Conservation (phyloP, 2,888 invertebrate genomes). For the Sarcophaga variegata region DNA sequence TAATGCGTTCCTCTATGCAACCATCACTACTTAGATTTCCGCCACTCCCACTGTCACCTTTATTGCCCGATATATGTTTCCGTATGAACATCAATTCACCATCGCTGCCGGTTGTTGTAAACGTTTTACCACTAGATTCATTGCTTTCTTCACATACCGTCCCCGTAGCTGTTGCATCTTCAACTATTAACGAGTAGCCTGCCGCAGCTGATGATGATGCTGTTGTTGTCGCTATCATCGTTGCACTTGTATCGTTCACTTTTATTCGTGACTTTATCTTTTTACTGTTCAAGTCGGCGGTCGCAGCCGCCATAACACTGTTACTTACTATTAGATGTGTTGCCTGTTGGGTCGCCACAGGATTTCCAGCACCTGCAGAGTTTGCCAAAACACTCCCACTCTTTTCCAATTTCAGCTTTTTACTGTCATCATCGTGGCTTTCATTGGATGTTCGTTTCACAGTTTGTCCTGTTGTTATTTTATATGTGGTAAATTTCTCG, state of each 20-base stretch:
- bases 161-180: constrained; percentile 52
- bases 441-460: constrained; percentile 66
- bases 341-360: constrained; percentile 22
- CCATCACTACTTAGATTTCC: constrained; percentile 55
- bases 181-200: constrained; percentile 60
- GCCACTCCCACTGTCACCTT: constrained; percentile 24
- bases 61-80: constrained; percentile 49
- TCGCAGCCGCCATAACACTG: constrained; percentile 42
- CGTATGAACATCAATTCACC: constrained; percentile 64
- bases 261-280: constrained; percentile 59
- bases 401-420: constrained; percentile 67
- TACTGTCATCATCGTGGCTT: constrained; percentile 69
- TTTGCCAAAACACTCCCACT: constrained; percentile 64
- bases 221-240: constrained; percentile 34
- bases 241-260: constrained; percentile 49
- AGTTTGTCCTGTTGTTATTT: constrained; percentile 63
- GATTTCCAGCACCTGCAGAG: constrained; percentile 42
- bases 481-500: constrained; percentile 64
- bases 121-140: constrained; percentile 55
- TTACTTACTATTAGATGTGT: constrained; percentile 45
- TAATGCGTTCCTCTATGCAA: constrained; percentile 57
- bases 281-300: constrained; percentile 49
- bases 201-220: constrained; percentile 39
- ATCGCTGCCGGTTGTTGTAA: constrained; percentile 33
- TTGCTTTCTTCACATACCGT: constrained; percentile 58